Percentiles rank a stretch among this genome's conserved stretches.
Conservation (phyloP, 2,113 vertebrate species). For the Plestiodon gilberti region DNA sequence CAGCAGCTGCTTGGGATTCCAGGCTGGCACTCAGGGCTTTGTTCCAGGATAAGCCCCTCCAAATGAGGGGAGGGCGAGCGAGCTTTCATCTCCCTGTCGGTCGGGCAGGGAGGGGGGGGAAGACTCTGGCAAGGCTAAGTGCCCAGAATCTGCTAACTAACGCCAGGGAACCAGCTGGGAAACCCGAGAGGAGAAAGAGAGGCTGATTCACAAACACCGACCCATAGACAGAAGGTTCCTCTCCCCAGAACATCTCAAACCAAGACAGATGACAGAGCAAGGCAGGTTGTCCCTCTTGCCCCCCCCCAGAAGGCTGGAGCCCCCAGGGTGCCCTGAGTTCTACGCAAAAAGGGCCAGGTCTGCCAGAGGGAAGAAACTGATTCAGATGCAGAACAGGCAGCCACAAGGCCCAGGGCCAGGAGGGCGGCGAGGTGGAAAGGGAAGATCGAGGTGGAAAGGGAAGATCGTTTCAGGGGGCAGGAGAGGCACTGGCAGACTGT, state of each 20-base stretch:
- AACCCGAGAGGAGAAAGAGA: neutral
- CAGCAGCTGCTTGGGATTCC: slow-evolving; percentile 19
- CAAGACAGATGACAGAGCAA: neutral
- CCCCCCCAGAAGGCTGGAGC: neutral
- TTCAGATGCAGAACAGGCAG: neutral
- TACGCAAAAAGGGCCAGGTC: too few species aligned
- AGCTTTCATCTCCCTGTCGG: neutral
- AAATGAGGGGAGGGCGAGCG: neutral
- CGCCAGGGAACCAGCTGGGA: slow-evolving; percentile 28
- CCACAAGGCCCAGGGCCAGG: neutral
- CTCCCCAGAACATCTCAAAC: neutral
- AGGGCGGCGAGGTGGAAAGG: too few species aligned
- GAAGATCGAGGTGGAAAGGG: too few species aligned
- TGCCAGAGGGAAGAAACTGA: neutral
- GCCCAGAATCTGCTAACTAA: neutral
- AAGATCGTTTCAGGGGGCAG: too few species aligned
- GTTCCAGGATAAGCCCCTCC: slow-evolving; percentile 1
- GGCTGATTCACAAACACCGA: neutral
- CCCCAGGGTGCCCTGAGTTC: neutral
- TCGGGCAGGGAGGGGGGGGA: neutral
- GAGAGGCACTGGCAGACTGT: too few species aligned
- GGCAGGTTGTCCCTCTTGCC: neutral
- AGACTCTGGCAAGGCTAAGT: neutral
- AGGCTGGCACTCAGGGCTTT: neutral
- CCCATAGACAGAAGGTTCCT: neutral